Conservation (phyloP, 2,797 vertebrate species). For the Sorex maritimensis region DNA sequence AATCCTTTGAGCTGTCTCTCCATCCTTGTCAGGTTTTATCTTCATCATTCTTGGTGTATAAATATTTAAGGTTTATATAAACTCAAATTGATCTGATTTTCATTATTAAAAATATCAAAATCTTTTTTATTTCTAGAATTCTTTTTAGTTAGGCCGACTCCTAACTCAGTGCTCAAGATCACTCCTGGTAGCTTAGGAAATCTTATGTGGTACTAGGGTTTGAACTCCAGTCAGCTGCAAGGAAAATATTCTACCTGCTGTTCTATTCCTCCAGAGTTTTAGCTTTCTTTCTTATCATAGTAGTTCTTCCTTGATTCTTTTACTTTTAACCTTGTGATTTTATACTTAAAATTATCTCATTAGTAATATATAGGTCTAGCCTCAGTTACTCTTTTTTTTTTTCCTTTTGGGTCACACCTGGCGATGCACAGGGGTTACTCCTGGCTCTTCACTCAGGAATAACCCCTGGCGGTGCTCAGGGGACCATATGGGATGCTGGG, state of each 20-base stretch:
- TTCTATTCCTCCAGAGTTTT: neutral
- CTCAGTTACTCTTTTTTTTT: neutral
- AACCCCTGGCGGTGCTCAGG: too few species aligned
- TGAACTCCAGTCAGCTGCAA: too few species aligned
- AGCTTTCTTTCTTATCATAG: neutral
- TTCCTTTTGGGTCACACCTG: too few species aligned
- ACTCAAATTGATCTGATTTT: too few species aligned
- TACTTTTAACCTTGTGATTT: neutral
- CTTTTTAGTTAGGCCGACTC: conserved; percentile 2
- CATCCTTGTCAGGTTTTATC: neutral
- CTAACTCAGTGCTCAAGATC: neutral
- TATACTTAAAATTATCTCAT: neutral
- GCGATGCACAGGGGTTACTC: too few species aligned
- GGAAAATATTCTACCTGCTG: too few species aligned
- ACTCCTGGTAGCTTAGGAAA: too few species aligned
- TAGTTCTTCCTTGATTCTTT: neutral
- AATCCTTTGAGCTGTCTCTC: too few species aligned
- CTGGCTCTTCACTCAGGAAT: too few species aligned
- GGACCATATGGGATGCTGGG: too few species aligned
- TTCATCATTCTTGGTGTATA: neutral
- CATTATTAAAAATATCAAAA: neutral
- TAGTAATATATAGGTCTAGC: neutral
- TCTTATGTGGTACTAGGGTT: too few species aligned
- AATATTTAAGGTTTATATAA: neutral
- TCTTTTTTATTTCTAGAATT: neutral